Conservation (phyloP, 1,140 invertebrate genomes). For the Latrodectus geometricus region DNA sequence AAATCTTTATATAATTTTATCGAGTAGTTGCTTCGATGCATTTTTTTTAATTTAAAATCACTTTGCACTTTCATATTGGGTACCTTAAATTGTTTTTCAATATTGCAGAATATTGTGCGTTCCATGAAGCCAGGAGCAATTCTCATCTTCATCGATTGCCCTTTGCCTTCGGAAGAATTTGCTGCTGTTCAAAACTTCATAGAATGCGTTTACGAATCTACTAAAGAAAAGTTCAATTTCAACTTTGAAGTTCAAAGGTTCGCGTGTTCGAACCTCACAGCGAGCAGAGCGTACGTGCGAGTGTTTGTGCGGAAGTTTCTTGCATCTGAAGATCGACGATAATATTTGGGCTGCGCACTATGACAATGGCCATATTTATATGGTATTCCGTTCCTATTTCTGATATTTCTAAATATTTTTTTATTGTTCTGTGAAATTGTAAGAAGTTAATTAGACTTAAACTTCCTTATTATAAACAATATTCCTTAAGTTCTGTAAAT, state of each 20-base stretch:
- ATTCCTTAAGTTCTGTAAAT: too few relatives aligned
- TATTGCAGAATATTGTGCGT: conserved; percentile 7
- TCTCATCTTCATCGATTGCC: conserved; percentile 24
- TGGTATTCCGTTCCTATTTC: too few relatives aligned
- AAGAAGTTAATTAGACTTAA: too few relatives aligned
- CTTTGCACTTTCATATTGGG: neutral
- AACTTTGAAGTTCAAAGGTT: conserved; percentile 32
- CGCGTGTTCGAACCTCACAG: conserved; percentile 12
- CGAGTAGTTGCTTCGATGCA: neutral
- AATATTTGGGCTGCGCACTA: too few relatives aligned
- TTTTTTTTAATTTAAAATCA: neutral
- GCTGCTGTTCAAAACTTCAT: neutral
- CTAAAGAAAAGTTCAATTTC: conserved; percentile 22
- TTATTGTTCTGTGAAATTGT: too few relatives aligned
- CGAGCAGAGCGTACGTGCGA: conserved; percentile 18
- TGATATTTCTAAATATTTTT: too few relatives aligned
- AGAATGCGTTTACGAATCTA: conserved; percentile 6
- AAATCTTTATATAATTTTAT: neutral
- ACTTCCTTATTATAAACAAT: too few relatives aligned
- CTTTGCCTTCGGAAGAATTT: conserved; percentile 3
- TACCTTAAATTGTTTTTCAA: neutral
- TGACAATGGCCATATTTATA: too few relatives aligned
- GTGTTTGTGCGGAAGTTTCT: conserved; percentile 12
- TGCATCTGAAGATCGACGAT: neutral
- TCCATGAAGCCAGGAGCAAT: conserved; percentile 27